phyloP scores from a whole-genome alignment of 2,113 vertebrate genomes.

The Antigone vipio region DNA sequence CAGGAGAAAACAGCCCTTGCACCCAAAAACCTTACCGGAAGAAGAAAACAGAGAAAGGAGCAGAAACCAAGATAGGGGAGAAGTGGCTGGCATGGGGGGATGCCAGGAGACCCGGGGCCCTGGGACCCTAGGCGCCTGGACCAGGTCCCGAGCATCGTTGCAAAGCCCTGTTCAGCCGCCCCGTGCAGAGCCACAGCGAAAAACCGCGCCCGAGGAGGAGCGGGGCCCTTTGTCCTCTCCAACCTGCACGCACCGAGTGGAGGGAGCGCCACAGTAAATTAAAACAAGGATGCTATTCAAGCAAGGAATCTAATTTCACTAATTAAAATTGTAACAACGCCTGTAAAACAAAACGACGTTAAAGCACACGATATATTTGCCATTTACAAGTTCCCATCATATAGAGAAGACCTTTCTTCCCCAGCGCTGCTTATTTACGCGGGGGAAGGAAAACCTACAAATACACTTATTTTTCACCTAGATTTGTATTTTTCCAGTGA shows the following conservation, averaged over 20 bases:
- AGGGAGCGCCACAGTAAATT: background rate
- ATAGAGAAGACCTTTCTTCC: background rate
- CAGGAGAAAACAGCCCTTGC: background rate
- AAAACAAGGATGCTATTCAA: conserved; percentile 21
- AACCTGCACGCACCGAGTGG: fast-evolving
- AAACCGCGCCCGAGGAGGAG: background rate
- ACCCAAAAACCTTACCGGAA: background rate
- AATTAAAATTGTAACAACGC: background rate
- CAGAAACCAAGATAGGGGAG: background rate
- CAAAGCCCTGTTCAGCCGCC: background rate
- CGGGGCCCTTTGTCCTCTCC: background rate
- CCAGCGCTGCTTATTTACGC: background rate
- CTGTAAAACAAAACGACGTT: conserved; percentile 9
- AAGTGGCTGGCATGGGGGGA: background rate
- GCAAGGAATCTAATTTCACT: background rate
- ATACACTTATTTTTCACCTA: background rate
- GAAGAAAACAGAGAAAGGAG: background rate
- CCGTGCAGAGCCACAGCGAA: background rate
- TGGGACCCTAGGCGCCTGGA: background rate
- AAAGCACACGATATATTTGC: background rate
- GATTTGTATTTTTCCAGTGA: background rate
- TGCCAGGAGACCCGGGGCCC: background rate
- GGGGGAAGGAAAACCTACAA: background rate
- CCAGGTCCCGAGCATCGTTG: background rate
- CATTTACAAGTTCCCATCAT: background rate